phyloP scores from a whole-genome alignment of 2,113 vertebrate species.

The Osmerus eperlanus region DNA sequence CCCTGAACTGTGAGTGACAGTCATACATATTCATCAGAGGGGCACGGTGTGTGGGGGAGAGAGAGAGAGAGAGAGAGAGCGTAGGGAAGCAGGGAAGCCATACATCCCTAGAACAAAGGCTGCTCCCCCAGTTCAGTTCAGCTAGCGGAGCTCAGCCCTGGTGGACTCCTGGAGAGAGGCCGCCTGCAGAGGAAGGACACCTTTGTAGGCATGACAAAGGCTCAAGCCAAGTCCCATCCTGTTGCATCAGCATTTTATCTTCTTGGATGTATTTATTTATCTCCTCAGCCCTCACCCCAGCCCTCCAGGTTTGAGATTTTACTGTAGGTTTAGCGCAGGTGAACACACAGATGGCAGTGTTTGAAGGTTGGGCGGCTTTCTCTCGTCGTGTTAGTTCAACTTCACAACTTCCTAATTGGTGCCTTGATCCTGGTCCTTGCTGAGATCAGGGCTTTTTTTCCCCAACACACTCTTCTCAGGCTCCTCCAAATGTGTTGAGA shows the following conservation, averaged over 20 bases:
- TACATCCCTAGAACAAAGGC: slow-evolving; percentile 58
- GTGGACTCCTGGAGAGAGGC: slow-evolving; percentile 49
- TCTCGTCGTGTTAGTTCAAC: slow-evolving; percentile 62
- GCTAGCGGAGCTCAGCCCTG: slow-evolving; percentile 66
- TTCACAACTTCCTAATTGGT: slow-evolving; percentile 71
- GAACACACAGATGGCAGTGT: slow-evolving; percentile 41
- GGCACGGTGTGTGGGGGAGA: slow-evolving; percentile 9
- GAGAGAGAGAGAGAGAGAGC: too few relatives aligned
- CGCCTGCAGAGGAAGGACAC: slow-evolving; percentile 47
- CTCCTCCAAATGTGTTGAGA: slow-evolving; percentile 72
- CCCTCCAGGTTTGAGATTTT: slow-evolving; percentile 45
- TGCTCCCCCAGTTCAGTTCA: slow-evolving; percentile 23
- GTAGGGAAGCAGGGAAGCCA: slow-evolving; percentile 27
- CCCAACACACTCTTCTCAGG: slow-evolving; percentile 60
- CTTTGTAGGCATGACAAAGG: slow-evolving; percentile 58
- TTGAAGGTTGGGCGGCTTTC: slow-evolving; percentile 60
- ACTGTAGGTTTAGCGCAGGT: not conserved
- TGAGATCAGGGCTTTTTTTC: slow-evolving; percentile 67
- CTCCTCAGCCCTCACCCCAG: not conserved
- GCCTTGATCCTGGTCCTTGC: slow-evolving; percentile 72
- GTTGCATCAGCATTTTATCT: slow-evolving; percentile 60
- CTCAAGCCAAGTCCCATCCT: slow-evolving; percentile 53
- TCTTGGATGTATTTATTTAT: slow-evolving; percentile 9
- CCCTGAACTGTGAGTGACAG: slow-evolving; percentile 51
- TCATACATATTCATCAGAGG: slow-evolving; percentile 66